Base-by-base conservation (phyloP, 2,113 vertebrate species). In the Agelaius tricolor region DNA sequence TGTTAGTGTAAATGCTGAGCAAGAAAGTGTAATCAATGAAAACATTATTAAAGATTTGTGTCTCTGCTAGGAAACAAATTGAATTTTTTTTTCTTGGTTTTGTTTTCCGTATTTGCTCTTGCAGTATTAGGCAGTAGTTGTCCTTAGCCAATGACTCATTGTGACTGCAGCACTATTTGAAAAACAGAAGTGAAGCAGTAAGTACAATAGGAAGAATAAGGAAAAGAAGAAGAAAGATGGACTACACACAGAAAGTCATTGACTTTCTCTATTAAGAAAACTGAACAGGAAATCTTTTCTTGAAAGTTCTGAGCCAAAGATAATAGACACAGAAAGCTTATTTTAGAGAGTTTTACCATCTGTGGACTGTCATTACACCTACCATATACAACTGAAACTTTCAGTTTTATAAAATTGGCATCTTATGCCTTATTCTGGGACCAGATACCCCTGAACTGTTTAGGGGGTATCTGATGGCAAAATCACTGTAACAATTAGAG, bases 31-130 rank as follows among this genome's bases (percentile, higher is more conserved):
- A 91, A 91, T 94, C 97, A 93, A 97, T 97, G 82, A 94, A 96
- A 96, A 94, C 63, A 39, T 91, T 94, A 94, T 95, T 92, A 94
- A 97, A 91, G 76, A 77, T 90, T 87, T 96, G 67, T 94, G 58
- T 33, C 69, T 87, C 73, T 84, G 49, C 46, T 87, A 43, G 49
- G 78, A 96, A 90, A 94, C 61, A 92, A 82, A 94, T 27, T n/a
- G 47, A 80, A 69, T 78, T n/a, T 76, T 67, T 76, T 87, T 85
- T 87, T 31, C 79, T 89, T 66, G 47, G 19, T 87, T 96, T 94
- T 96, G n/a, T 94, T 96, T 94, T 77, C 71, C 67, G 27, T 61
- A 84, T 81, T 96, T 93, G 24, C 20, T 37, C 33, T 84, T 77
- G 85, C 86, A 93, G 39, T 83, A 66, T 93, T 61, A 94, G 19